Evolutionary conservation across 2,888 invertebrate species (phyloP).

Genomic region (Drosophila atripex): DNA sequence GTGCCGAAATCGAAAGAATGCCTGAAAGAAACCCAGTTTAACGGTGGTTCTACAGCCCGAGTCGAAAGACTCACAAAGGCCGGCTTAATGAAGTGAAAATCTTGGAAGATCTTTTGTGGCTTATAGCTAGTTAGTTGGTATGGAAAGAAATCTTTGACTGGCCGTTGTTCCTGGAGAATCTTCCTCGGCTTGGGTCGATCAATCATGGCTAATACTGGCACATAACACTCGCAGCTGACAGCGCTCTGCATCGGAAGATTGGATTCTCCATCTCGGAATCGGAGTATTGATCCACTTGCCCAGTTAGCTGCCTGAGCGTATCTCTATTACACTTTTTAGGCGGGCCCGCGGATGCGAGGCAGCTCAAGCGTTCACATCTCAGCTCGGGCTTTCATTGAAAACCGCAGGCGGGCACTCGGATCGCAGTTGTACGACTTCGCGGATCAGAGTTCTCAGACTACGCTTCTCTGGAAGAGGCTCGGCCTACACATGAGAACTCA

Average conservation of each 20-base stretch:
- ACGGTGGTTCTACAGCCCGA: constrained; percentile 63
- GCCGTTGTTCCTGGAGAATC: constrained; percentile 10
- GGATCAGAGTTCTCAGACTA: constrained; percentile 13
- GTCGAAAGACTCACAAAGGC: constrained; percentile 37
- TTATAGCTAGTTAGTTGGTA: neutral
- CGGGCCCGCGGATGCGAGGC: constrained; percentile 1
- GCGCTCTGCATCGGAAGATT: neutral
- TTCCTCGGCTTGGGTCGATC: constrained; percentile 9
- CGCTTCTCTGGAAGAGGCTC: constrained; percentile 5
- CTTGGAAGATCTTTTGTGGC: constrained; percentile 12
- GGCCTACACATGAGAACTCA: constrained; percentile 47
- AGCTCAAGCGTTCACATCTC: constrained; percentile 32
- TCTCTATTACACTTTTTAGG: constrained; percentile 15
- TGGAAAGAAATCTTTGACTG: constrained; percentile 16
- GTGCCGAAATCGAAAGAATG: constrained; percentile 41
- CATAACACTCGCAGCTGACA: constrained; percentile 1
- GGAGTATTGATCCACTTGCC: constrained; percentile 33
- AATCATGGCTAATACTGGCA: constrained; percentile 32
- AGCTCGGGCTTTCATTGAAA: constrained; percentile 38
- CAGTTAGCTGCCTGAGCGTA: constrained; percentile 37
- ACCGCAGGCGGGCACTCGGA: constrained; percentile 19
- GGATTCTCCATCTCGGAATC: constrained; percentile 3
- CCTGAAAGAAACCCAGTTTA: constrained; percentile 58
- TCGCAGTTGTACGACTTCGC: constrained; percentile 39
- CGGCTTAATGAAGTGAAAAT: constrained; percentile 45